Base-by-base conservation (phyloP, 2,888 invertebrate genomes). In the Scelioninae gen. 1 region DNA sequence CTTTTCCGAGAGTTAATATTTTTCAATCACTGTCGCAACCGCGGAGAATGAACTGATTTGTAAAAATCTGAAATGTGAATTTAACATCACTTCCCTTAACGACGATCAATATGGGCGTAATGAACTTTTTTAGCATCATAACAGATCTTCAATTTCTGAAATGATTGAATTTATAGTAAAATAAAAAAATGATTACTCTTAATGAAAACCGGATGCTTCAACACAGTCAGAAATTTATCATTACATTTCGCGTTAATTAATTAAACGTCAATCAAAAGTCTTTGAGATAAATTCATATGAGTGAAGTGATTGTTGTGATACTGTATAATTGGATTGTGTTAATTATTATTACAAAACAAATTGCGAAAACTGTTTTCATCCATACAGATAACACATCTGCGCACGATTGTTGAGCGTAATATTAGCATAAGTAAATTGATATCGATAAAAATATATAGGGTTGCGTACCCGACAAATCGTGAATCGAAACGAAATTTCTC, bases 181-280 rank as follows among this genome's bases (percentile, higher is more conserved):
- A 23, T 2, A 23, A 23, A 23, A 23, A 23, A 23, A 23, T n/a
- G 4, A 23, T 4, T 23, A 23, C 23, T 23, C 23, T 23, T 23
- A 23, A 23, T 23, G 23, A 53, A 66, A 66, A 55, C 13, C 43
- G 43, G n/a, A n/a, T 43, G 13, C 15, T 56, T 55, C 45, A 10
- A 1, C n/a, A 31, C 1, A 15, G 55, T 66, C 49, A 32, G 47
- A 38, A 23, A 56, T 29, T 31, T 55, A 66, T 66, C 49, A 75
- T 58, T 75, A 58, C 49, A 75, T 51, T 38, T 58, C 13, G 31
- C 16, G 13, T 75, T 68, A 60, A 66, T 68, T 76, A 76, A 76
- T 60, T 51, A 51, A 60, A 68, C 16, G 76, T 76, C 66, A 76
- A 45, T 76, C 68, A 68, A 60, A 53, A 43, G n/a, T 34, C 45